These are phyloP conservation scores for Peromyscus eremicus DNA, from an alignment of 2,797 vertebrate genomes.

Conservation along the genomic window DNA sequence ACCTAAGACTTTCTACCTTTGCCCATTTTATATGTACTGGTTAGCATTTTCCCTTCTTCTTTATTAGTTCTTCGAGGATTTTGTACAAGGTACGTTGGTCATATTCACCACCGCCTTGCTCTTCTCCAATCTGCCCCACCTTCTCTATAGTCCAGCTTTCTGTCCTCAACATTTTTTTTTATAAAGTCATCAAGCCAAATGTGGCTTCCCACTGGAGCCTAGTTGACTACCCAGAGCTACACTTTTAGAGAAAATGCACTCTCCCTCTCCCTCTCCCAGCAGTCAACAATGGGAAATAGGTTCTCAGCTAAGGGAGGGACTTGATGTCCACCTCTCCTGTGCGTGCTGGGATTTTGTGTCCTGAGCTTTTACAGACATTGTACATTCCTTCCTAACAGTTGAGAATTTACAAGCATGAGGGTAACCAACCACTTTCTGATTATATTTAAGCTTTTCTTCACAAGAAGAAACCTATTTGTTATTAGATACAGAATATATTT, in stretches of 20 bases:
- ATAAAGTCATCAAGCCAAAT: not conserved
- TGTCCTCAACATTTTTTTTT: not conserved
- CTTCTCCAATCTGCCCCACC: not conserved
- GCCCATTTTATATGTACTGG: not conserved
- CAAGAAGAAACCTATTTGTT: not conserved
- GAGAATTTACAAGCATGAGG: not conserved
- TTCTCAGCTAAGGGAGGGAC: not conserved
- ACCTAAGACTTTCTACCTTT: not conserved
- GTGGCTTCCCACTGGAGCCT: not conserved
- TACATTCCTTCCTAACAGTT: not conserved
- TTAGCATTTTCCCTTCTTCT: not conserved
- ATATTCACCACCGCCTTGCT: not conserved
- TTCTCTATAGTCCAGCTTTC: not conserved
- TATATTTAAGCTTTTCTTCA: not conserved
- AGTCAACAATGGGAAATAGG: not conserved
- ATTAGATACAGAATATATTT: not conserved
- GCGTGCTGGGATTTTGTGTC: not conserved
- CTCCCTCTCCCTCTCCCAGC: too few species aligned
- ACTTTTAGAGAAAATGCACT: not conserved
- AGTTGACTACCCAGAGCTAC: too few species aligned
- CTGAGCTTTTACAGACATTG: too few species aligned
- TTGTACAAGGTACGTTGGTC: not conserved
- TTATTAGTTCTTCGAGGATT: not conserved
- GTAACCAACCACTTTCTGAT: not conserved
- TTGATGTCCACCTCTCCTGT: too few species aligned